Evolutionary conservation across 2,797 vertebrate species (phyloP), one percentile per base, ranked within the genome.

Genomic region (Scolopax bukidnonensis): DNA sequence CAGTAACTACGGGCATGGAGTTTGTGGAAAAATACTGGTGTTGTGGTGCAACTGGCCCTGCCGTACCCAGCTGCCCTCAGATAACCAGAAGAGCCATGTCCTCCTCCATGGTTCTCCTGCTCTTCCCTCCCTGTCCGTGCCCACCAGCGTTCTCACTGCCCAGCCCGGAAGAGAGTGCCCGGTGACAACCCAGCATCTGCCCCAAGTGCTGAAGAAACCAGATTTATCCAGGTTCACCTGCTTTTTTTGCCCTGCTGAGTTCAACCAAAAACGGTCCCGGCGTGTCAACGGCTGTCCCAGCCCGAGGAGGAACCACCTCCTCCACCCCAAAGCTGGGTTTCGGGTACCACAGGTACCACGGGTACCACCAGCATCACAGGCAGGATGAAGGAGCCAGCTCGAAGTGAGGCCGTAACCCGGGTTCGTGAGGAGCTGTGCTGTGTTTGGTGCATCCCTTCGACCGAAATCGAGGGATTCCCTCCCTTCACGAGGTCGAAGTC

Each of bases 341-440:
- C 1, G 11, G 79, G 80, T 25, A 32, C 21, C 0, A 0, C 2
- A 36, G 36, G 36, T 36, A 36, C 36, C 36, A 36, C 36, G 36
- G 36, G 36, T 36, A 36, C 36, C 36, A 70, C 20, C 0, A 0
- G 59, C 47, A 63, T 40, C 82, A 15, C 30, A 4, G 1, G 3
- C 13, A 28, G n/a, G 32, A 65, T 2, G 0, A 7, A 38, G 59
- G 48, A 47, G 14, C 10, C 5, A 4, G 18, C 54, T 60, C 8
- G 3, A 50, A 60, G 57, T 0, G 1, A 77, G 41, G 45, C 59
- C 25, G 30, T 8, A 3, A 76, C 14, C 21, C 10, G 50, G 8
- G 16, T 53, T 40, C 6, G 1, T 9, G 10, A 23, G 70, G 74
- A 69, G 56, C 77, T 63, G 19, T 4, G 50, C 36, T 41, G 1